Evolutionary conservation across 2,888 invertebrate species (phyloP), one percentile per base, ranked within the genome.

Genomic region (Epicampocera succincta): DNA sequence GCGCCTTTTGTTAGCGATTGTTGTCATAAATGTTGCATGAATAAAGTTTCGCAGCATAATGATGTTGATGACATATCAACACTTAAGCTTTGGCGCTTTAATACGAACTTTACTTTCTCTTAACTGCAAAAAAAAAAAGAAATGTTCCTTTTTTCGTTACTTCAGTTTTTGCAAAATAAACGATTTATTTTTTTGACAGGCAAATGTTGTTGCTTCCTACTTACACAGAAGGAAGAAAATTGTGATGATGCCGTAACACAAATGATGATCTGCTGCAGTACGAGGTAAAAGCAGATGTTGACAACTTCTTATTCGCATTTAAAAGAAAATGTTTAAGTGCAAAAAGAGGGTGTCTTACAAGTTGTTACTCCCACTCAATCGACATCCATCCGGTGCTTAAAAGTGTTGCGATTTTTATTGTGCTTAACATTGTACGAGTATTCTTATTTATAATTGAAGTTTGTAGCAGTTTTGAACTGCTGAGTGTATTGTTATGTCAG

Each of bases 101-200:
- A 40, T 48, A 33, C 58, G 52, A 46, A 48, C 42, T 71, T 69
- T 48, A 73, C 63, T 73, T 68, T 77, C 73, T 38, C 19, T 15
- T 69, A 42, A 52, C 54, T 46, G n/a, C n/a, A n/a, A n/a, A n/a
- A n/a, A n/a, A 29, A 46, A 38, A 52, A 63, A 54, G 40, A 21
- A 42, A 63, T 42, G 17, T 46, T 65, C 48, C 46, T 52, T 60
- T 63, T 65, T 44, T 76, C 33, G 46, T 58, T 48, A 72, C 63
- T 80, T 69, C 58, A 58, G 85, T 87, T 86, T 86, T 86, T 84
- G 80, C 85, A 84, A 85, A 85, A 83, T 84, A 85, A 87, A 87
- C 84, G 85, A 83, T 85, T 85, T 85, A 83, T 85, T 85, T 78
- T 82, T 83, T 77, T 85, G 84, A 84, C 85, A 85, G 71, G 83